Conservation (phyloP, 2,113 vertebrate species). For the Bubalus kerabau region DNA sequence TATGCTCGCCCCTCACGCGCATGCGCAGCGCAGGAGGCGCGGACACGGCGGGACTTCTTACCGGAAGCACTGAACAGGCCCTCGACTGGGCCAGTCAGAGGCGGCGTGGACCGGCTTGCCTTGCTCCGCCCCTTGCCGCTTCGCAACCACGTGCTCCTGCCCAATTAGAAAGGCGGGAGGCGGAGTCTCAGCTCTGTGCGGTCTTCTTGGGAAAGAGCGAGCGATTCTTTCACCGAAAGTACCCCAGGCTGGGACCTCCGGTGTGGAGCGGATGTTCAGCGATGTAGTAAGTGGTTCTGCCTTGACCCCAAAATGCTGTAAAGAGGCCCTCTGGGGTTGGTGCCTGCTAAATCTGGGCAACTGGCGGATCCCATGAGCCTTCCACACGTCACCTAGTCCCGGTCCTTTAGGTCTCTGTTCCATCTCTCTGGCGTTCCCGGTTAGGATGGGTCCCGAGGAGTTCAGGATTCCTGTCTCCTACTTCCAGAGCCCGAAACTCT, state of each 20-base stretch:
- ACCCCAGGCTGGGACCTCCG: fast-evolving
- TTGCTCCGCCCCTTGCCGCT: background rate
- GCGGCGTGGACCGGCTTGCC: background rate
- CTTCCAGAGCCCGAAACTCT: background rate
- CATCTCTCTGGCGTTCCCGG: background rate
- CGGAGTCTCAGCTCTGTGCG: background rate
- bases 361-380: background rate
- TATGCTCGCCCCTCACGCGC: fast-evolving
- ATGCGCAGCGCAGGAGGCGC: background rate
- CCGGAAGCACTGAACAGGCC: fast-evolving
- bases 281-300: background rate
- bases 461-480: background rate
- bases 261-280: fast-evolving
- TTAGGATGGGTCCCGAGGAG: background rate
- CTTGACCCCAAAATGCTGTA: background rate
- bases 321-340: background rate
- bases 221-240: fast-evolving
- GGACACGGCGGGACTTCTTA: fast-evolving
- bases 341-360: background rate
- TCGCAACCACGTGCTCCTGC: background rate
- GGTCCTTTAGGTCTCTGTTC: background rate
- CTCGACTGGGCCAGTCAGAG: background rate
- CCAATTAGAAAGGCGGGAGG: background rate
- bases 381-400: background rate
- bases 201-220: background rate